A percentile compares a stretch with the other conserved stretches of the same genome.
Conservation (phyloP, 1,140 invertebrate genomes). For the Dysdera silvatica region DNA sequence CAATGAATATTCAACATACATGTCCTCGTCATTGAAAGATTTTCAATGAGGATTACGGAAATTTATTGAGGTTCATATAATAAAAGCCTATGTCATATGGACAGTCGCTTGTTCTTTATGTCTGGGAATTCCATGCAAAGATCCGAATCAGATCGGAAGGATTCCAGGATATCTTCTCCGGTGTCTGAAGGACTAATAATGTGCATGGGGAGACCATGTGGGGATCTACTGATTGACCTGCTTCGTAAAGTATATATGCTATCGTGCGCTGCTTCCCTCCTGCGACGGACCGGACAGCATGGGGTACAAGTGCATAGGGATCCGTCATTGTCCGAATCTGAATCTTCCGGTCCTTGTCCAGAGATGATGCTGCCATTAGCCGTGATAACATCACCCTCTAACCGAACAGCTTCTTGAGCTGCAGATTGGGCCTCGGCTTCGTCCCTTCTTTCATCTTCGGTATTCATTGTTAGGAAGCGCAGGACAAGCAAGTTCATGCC, state of each 20-base stretch:
- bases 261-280: conserved; percentile 35
- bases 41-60: not conserved
- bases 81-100: conserved; percentile 35
- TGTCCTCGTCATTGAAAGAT: not conserved
- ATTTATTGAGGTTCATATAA: conserved; percentile 23
- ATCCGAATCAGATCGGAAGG: conserved; percentile 34
- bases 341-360: conserved; percentile 25
- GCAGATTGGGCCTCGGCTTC: conserved; percentile 71
- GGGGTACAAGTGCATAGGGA: conserved; percentile 24
- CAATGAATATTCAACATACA: not conserved
- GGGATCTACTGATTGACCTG: conserved; percentile 62
- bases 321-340: conserved; percentile 15
- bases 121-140: conserved; percentile 34
- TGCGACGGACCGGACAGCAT: conserved; percentile 45
- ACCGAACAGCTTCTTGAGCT: conserved; percentile 63
- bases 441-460: conserved; percentile 90
- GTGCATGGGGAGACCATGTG: conserved; percentile 59
- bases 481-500: conserved; percentile 96
- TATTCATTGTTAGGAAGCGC: conserved; percentile 97
- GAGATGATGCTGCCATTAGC: conserved; percentile 59
- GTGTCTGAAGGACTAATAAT: conserved; percentile 43
- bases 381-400: conserved; percentile 89
- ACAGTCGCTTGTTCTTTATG: conserved; percentile 36
- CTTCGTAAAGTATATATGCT: conserved; percentile 58
- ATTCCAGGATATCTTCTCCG: conserved; percentile 36